These are phyloP conservation scores for Cyrtorhinus lividipennis DNA, from an alignment of 1,140 invertebrate species.

Conservation along the genomic window DNA sequence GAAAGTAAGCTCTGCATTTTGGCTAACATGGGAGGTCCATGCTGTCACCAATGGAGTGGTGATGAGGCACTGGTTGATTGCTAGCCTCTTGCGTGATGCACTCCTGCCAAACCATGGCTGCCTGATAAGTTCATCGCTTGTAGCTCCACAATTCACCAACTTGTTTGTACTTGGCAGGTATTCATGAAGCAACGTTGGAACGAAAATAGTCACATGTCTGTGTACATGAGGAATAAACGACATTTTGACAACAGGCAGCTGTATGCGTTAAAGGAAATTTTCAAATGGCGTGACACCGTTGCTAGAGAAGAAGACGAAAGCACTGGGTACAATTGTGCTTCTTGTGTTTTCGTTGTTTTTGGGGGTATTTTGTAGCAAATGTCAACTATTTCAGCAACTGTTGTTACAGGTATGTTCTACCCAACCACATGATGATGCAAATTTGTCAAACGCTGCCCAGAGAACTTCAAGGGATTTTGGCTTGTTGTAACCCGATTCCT, in stretches of 20 bases:
- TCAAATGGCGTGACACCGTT: slow-evolving; percentile 71
- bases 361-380: too few relatives aligned
- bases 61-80: too few relatives aligned
- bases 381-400: neutral
- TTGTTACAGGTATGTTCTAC: slow-evolving; percentile 67
- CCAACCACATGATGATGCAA: slow-evolving; percentile 88
- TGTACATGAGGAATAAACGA: slow-evolving; percentile 65
- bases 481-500: slow-evolving; percentile 87
- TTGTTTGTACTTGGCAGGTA: too few relatives aligned
- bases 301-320: slow-evolving; percentile 88
- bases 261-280: slow-evolving; percentile 66
- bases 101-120: too few relatives aligned
- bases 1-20: slow-evolving; percentile 36
- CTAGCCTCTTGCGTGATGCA: too few relatives aligned
- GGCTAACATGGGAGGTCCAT: too few relatives aligned
- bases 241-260: slow-evolving; percentile 76
- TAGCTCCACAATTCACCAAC: too few relatives aligned
- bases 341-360: too few relatives aligned
- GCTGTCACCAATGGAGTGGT: too few relatives aligned
- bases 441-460: slow-evolving; percentile 81
- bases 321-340: slow-evolving; percentile 47
- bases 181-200: slow-evolving; percentile 67
- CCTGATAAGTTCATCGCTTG: too few relatives aligned
- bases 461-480: slow-evolving; percentile 84
- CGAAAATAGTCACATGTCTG: slow-evolving; percentile 53